These are phyloP conservation scores for Numida meleagris DNA, from an alignment of 2,113 vertebrate genomes.

Conservation along the genomic window DNA sequence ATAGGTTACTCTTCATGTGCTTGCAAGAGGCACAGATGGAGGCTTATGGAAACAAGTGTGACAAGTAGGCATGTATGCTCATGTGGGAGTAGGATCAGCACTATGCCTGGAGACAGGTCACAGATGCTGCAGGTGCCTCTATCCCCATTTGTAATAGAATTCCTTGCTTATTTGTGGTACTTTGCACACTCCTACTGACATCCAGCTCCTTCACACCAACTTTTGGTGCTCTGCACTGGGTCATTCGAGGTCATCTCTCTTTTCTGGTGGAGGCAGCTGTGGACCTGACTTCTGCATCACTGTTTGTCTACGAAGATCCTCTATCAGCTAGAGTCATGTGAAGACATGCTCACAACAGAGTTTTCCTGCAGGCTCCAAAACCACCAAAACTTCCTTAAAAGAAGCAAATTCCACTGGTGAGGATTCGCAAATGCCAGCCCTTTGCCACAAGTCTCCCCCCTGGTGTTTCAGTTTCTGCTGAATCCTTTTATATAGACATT, in stretches of 20 bases:
- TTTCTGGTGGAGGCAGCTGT: not conserved
- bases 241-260: not conserved
- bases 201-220: not conserved
- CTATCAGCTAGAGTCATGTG: not conserved
- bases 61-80: not conserved
- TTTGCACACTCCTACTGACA: not conserved
- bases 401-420: not conserved
- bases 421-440: not conserved
- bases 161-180: not conserved
- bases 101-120: not conserved
- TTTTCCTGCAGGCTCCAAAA: not conserved
- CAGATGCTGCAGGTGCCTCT: not conserved
- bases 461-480: constrained; percentile 10
- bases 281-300: not conserved
- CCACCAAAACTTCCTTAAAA: not conserved
- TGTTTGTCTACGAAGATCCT: not conserved
- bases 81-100: not conserved
- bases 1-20: not conserved
- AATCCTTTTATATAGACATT: not conserved
- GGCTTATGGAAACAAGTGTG: not conserved
- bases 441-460: not conserved
- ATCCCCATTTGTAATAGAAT: not conserved
- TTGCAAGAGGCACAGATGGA: not conserved
- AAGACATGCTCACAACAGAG: not conserved
- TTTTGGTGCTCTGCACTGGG: not conserved